Evolutionary conservation across 2,797 vertebrate genomes (phyloP).

Genomic region (Crenuchus spilurus): DNA sequence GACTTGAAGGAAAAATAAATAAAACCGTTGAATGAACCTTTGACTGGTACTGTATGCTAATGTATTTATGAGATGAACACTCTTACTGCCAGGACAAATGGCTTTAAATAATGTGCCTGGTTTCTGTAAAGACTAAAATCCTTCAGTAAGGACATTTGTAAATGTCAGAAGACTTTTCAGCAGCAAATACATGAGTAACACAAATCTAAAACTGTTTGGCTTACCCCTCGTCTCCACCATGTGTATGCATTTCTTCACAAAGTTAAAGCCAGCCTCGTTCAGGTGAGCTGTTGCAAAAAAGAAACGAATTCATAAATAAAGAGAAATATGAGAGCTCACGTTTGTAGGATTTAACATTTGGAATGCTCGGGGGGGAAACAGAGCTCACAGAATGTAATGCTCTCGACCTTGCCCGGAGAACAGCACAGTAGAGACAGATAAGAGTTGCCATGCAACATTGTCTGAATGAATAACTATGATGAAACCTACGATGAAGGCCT

Average conservation of each 20-base stretch:
- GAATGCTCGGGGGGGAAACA: not conserved
- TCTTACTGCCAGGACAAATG: no score
- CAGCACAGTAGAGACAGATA: constrained; percentile 11
- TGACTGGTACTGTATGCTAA: no score
- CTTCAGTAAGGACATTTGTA: not conserved
- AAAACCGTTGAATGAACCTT: no score
- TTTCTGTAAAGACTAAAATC: no score
- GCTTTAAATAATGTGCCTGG: no score
- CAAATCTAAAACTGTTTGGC: not conserved
- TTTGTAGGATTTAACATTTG: not conserved
- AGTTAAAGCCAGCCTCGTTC: constrained; percentile 93
- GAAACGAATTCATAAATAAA: not conserved
- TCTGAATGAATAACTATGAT: constrained; percentile 22
- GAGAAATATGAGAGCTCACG: not conserved
- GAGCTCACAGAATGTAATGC: constrained; percentile 7
- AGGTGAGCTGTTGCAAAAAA: constrained; percentile 84
- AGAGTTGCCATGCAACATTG: constrained; percentile 10
- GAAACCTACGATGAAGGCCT: constrained; percentile 12
- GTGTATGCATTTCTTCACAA: constrained; percentile 91
- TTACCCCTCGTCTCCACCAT: constrained; percentile 87
- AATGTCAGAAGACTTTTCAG: not conserved
- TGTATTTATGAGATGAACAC: no score
- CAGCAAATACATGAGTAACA: not conserved
- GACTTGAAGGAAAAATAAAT: no score
- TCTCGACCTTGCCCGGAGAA: constrained; percentile 18